Conservation (phyloP, 1,140 invertebrate genomes). For the Procambarus virginalis region DNA sequence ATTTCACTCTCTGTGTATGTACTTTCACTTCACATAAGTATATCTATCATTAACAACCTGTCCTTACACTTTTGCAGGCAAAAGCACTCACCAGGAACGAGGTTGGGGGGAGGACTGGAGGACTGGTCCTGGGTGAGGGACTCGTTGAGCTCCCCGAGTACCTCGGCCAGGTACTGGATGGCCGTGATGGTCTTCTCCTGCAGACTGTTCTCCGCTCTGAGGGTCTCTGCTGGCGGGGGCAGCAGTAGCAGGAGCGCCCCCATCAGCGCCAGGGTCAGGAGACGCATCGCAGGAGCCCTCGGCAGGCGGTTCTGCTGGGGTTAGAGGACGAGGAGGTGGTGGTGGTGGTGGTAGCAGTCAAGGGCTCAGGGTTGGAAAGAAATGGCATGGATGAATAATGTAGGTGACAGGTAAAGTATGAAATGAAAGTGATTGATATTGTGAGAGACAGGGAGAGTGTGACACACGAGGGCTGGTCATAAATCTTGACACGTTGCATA, state of each 20-base stretch:
- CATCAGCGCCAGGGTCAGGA: neutral
- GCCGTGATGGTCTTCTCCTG: slow-evolving; percentile 36
- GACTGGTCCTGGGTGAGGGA: neutral
- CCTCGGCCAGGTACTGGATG: slow-evolving; percentile 2
- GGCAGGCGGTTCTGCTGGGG: neutral
- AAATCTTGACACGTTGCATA: too few species aligned
- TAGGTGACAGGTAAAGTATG: neutral
- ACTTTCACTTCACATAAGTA: too few species aligned
- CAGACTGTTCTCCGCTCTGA: neutral
- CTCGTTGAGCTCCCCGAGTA: neutral
- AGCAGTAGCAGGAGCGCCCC: neutral
- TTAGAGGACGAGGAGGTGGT: neutral
- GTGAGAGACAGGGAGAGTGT: too few species aligned
- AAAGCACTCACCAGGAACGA: neutral
- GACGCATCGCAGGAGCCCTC: neutral
- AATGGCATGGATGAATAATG: neutral
- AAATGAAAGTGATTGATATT: too few species aligned
- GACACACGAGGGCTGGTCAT: too few species aligned
- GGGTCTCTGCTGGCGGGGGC: neutral
- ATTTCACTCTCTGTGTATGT: too few species aligned
- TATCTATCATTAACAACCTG: too few species aligned
- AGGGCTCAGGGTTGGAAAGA: neutral
- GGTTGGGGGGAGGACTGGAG: neutral
- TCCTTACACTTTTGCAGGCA: too few species aligned
- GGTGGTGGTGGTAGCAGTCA: too few species aligned